Evolutionary conservation across 2,797 vertebrate species (phyloP).

Genomic region (Spinus pinus): DNA sequence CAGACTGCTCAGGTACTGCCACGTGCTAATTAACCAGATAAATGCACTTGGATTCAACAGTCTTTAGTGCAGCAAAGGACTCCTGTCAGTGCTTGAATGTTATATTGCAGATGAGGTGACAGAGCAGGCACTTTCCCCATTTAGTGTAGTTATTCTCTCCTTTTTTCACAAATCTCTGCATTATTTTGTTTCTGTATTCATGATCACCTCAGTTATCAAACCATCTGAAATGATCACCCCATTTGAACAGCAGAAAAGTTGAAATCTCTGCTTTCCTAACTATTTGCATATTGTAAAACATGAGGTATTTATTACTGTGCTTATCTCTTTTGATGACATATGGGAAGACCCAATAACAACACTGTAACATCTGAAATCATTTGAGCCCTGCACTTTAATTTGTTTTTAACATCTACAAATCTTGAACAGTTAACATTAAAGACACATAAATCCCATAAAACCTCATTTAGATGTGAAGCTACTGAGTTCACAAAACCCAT

Average conservation of each 20-base stretch:
- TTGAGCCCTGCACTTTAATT: conserved; percentile 56
- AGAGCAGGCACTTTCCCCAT: neutral
- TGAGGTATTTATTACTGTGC: neutral
- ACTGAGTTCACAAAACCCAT: conserved; percentile 70
- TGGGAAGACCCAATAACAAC: conserved; percentile 56
- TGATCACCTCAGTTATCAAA: neutral
- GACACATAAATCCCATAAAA: conserved; percentile 71
- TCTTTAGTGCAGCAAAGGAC: conserved; percentile 1
- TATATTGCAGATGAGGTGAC: neutral
- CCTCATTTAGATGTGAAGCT: conserved; percentile 65
- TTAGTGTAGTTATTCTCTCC: neutral
- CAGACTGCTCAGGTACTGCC: neutral
- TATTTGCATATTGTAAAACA: neutral
- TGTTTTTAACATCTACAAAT: conserved; percentile 71
- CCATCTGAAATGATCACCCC: neutral
- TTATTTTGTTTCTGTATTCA: neutral
- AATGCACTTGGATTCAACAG: neutral
- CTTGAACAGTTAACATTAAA: conserved; percentile 71
- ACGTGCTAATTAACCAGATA: neutral
- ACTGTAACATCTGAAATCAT: conserved; percentile 55
- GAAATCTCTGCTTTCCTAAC: neutral
- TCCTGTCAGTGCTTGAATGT: neutral
- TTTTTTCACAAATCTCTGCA: neutral
- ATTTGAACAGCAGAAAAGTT: neutral
- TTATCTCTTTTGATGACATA: conserved; percentile 55